Evolutionary conservation across 2,113 vertebrate genomes (phyloP).

Genomic region (Candoia aspera): DNA sequence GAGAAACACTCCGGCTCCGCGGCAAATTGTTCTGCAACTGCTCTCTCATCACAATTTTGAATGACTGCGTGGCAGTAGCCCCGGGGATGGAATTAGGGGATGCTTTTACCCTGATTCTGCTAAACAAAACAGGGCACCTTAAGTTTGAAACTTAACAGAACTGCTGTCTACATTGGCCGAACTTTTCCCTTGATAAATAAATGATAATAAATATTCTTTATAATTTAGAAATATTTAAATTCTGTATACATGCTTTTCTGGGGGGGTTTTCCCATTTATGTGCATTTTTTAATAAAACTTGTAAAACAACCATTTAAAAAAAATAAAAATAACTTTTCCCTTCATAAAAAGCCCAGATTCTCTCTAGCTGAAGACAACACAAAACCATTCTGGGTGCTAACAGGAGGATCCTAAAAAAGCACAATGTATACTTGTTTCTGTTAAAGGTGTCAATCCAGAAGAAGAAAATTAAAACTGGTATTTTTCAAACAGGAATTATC

Average conservation of each 20-base stretch:
- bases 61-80: background rate
- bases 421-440: conserved; percentile 31
- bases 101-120: background rate
- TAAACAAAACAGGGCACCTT: background rate
- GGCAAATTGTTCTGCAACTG: background rate
- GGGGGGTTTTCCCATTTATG: background rate
- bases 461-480: background rate
- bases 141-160: conserved; percentile 8
- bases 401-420: background rate
- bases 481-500: background rate
- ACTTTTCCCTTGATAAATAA: background rate
- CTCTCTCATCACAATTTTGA: background rate
- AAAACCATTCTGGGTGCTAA: conserved; percentile 5
- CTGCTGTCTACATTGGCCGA: conserved; percentile 15
- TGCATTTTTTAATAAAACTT: background rate
- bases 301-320: background rate
- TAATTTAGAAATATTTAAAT: background rate
- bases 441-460: background rate
- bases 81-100: background rate
- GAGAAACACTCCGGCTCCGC: background rate
- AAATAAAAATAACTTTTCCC: background rate
- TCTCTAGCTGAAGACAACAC: background rate
- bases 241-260: background rate
- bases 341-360: background rate
- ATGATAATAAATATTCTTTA: background rate